phyloP scores from a whole-genome alignment of 2,113 vertebrate species.

The Galemys pyrenaicus region DNA sequence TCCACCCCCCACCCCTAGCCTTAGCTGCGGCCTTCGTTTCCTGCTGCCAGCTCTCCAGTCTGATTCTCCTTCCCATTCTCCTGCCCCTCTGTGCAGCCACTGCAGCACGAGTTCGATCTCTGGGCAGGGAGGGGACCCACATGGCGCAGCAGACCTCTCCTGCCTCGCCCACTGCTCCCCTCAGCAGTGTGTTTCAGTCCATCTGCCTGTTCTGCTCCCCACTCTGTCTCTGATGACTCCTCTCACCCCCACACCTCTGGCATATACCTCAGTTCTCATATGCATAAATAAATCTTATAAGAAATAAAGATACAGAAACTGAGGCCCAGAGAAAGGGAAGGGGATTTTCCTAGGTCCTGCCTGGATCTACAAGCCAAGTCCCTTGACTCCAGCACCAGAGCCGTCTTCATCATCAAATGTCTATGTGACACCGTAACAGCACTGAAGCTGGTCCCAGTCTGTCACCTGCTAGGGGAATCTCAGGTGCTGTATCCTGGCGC shows the following conservation, averaged over 20 bases:
- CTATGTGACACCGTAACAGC: accelerated
- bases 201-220: too few relatives aligned
- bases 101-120: too few relatives aligned
- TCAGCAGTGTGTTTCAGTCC: too few relatives aligned
- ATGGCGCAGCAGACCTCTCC: too few relatives aligned
- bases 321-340: background rate
- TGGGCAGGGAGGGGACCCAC: too few relatives aligned
- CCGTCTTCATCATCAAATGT: background rate
- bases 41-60: background rate
- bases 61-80: too few relatives aligned
- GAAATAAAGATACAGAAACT: background rate
- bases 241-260: too few relatives aligned
- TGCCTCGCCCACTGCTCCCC: too few relatives aligned
- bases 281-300: too few relatives aligned
- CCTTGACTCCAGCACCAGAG: background rate
- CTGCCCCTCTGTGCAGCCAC: background rate
- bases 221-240: too few relatives aligned
- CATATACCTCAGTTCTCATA: too few relatives aligned
- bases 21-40: background rate
- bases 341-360: background rate
- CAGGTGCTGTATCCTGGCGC: background rate
- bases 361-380: background rate
- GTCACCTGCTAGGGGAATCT: background rate
- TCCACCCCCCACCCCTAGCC: too few relatives aligned
- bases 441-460: accelerated